phyloP scores from a whole-genome alignment of 2,113 vertebrate genomes.

The Diglossa brunneiventris region DNA sequence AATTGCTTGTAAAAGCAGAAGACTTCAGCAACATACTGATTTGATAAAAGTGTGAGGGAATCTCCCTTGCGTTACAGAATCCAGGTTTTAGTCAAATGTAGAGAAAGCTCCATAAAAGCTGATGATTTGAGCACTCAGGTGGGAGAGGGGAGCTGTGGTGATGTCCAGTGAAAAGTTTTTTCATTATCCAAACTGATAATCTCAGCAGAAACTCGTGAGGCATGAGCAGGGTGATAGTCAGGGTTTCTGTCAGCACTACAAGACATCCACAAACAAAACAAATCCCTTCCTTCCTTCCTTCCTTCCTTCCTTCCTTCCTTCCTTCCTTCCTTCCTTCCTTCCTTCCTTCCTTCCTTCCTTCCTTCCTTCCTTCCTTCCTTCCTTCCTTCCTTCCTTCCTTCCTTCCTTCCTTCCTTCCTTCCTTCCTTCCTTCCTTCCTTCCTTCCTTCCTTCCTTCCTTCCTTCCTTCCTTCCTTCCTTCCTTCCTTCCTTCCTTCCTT shows the following conservation, averaged over 20 bases:
- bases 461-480: too few species aligned
- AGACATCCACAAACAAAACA: background rate
- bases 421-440: too few species aligned
- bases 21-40: background rate
- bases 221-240: rapidly evolving
- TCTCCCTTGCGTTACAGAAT: background rate
- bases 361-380: background rate
- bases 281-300: background rate
- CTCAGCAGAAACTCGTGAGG: background rate
- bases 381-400: too few species aligned
- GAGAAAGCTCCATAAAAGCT: background rate
- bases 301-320: background rate
- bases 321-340: too few species aligned
- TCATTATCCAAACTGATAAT: background rate
- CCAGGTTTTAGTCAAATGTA: background rate
- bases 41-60: background rate
- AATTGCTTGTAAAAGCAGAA: background rate
- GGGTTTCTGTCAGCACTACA: background rate
- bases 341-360: background rate
- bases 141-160: background rate
- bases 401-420: too few species aligned
- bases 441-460: too few species aligned
- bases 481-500: too few species aligned
- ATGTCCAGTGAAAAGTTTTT: background rate
- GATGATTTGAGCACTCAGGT: background rate